Percentiles rank a stretch among this genome's conserved stretches.
Conservation (phyloP, 2,888 invertebrate species). For the Nebria salina region DNA sequence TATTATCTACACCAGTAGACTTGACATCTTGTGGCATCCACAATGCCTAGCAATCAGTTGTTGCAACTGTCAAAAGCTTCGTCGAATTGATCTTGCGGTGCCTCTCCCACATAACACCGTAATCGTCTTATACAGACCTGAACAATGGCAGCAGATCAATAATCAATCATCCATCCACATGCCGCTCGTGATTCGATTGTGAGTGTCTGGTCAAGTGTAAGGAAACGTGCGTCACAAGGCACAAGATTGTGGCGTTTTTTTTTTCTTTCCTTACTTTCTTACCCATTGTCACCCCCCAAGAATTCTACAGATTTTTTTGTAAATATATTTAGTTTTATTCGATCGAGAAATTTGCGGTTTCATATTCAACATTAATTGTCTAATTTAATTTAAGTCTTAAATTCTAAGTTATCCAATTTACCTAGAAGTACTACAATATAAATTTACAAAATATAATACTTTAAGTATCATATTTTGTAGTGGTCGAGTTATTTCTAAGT, state of each 20-base stretch:
- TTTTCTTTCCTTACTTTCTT: slow-evolving; percentile 10
- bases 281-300: slow-evolving; percentile 10
- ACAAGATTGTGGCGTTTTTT: slow-evolving; percentile 13
- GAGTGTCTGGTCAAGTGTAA: slow-evolving; percentile 34
- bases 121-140: slow-evolving; percentile 29
- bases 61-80: slow-evolving; percentile 24
- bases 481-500: too few relatives aligned
- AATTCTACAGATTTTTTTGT: slow-evolving; percentile 10
- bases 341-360: neutral
- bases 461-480: too few relatives aligned
- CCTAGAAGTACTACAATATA: too few relatives aligned
- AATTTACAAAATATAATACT: too few relatives aligned
- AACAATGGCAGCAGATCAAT: slow-evolving; percentile 35
- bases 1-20: neutral
- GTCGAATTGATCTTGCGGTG: slow-evolving; percentile 7
- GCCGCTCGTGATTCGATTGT: slow-evolving; percentile 35
- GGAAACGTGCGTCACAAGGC: slow-evolving; percentile 11
- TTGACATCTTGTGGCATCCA: neutral
- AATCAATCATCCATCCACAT: slow-evolving; percentile 33
- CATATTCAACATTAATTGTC: neutral
- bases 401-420: too few relatives aligned
- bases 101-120: slow-evolving; percentile 17
- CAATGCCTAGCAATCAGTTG: slow-evolving; percentile 16
- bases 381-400: too few relatives aligned
- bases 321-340: neutral